phyloP scores from a whole-genome alignment of 1,140 invertebrate genomes.

The Drosophila kohkoa region DNA sequence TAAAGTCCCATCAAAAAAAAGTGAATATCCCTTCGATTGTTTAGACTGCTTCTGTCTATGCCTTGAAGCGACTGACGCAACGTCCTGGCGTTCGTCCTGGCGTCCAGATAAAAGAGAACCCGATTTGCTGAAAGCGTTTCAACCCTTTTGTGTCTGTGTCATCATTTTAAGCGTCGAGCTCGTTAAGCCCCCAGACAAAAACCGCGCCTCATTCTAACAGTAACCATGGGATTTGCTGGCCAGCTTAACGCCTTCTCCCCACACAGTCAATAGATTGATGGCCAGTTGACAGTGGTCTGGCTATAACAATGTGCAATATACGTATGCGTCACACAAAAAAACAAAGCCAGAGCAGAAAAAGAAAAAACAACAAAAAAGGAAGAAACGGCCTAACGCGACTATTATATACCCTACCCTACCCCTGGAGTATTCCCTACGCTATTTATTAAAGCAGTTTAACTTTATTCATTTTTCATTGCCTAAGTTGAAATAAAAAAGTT shows the following conservation, averaged over 20 bases:
- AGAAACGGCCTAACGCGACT: neutral
- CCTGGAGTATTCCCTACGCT: too few relatives aligned
- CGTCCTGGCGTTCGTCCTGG: conserved; percentile 20
- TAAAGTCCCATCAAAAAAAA: neutral
- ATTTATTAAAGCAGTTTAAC: too few relatives aligned
- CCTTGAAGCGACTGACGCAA: conserved; percentile 50
- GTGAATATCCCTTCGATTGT: conserved; percentile 39
- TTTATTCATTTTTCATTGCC: too few relatives aligned
- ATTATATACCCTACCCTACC: neutral
- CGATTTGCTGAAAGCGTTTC: conserved; percentile 65
- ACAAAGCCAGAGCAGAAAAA: neutral
- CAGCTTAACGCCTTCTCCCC: conserved; percentile 62
- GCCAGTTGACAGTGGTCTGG: conserved; percentile 70
- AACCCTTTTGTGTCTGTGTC: conserved; percentile 77
- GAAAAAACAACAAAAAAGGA: neutral
- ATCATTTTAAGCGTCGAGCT: conserved; percentile 68
- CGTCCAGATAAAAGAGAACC: conserved; percentile 72
- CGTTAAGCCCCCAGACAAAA: conserved; percentile 69
- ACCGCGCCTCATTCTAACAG: conserved; percentile 63
- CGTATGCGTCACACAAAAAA: conserved; percentile 11
- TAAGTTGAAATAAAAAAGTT: too few relatives aligned
- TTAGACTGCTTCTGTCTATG: conserved; percentile 60
- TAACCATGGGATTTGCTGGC: conserved; percentile 61
- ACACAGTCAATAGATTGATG: conserved; percentile 75
- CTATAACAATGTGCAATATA: conserved; percentile 68